A percentile compares a stretch with the other conserved stretches of the same genome.
These are phyloP conservation scores for Rhinopithecus roxellana DNA, from an alignment of 2,113 vertebrate genomes.

Conservation along the genomic window DNA sequence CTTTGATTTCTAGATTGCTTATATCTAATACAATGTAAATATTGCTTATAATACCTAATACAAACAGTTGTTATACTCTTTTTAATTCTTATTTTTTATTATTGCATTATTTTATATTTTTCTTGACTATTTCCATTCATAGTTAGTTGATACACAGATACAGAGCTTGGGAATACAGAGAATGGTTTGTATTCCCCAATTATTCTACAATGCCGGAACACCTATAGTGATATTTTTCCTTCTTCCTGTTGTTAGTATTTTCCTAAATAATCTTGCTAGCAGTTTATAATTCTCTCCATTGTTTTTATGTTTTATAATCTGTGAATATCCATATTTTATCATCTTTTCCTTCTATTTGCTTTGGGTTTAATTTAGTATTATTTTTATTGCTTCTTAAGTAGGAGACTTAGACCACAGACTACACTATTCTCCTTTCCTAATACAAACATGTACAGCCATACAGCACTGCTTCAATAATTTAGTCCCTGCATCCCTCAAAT, in stretches of 20 bases:
- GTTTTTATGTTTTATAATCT: neutral
- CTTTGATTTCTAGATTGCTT: neutral
- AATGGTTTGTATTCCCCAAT: neutral
- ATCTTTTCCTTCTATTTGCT: neutral
- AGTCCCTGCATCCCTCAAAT: neutral
- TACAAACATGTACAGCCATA: neutral
- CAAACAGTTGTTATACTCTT: neutral
- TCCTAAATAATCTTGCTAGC: neutral
- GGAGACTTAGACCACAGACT: neutral
- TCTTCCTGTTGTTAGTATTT: neutral
- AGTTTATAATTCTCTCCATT: slow-evolving; percentile 5
- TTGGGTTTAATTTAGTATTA: neutral
- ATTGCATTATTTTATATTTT: neutral
- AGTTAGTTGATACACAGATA: neutral
- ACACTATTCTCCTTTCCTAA: neutral
- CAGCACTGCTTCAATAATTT: neutral
- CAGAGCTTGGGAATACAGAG: neutral
- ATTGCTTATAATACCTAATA: neutral
- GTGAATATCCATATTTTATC: neutral
- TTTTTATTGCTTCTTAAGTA: neutral
- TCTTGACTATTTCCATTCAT: neutral
- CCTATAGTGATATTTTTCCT: neutral
- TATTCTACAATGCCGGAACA: neutral
- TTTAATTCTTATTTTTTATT: neutral
- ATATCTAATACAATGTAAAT: neutral